Conservation (phyloP, 2,888 invertebrate genomes). For the Philopedon plagiatum region DNA sequence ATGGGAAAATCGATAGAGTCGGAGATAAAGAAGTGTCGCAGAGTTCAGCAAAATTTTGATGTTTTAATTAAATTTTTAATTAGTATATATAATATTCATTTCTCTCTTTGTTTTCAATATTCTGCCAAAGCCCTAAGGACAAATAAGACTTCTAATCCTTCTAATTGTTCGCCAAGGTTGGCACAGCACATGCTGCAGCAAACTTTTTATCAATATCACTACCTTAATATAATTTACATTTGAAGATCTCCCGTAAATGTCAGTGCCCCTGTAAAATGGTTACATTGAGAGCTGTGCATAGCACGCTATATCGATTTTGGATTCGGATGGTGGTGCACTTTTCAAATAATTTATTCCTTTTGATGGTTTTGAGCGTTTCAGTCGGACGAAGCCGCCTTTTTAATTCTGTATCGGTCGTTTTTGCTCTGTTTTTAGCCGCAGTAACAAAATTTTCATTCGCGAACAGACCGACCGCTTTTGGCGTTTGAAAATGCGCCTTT, state of each 20-base stretch:
- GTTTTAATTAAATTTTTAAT: not conserved
- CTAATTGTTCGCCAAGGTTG: too few relatives aligned
- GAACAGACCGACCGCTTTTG: constrained; percentile 7
- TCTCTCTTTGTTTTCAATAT: too few relatives aligned
- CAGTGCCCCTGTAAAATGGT: not conserved
- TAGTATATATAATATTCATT: too few relatives aligned
- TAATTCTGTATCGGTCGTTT: constrained; percentile 31
- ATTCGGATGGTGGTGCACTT: constrained; percentile 30
- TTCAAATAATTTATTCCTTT: constrained; percentile 45
- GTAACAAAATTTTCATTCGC: constrained; percentile 27
- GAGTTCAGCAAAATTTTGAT: not conserved
- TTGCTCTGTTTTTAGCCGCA: constrained; percentile 21
- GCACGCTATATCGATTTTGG: constrained; percentile 33
- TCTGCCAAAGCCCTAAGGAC: too few relatives aligned
- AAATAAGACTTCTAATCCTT: too few relatives aligned
- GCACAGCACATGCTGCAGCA: too few relatives aligned
- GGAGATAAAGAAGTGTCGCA: not conserved
- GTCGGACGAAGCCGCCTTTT: constrained; percentile 18
- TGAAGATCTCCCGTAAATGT: constrained; percentile 1
- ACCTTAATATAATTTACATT: too few relatives aligned
- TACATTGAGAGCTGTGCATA: not conserved
- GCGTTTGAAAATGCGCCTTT: constrained; percentile 20
- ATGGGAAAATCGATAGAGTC: not conserved
- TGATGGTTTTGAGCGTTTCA: constrained; percentile 25
- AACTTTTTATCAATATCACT: too few relatives aligned